phyloP scores from a whole-genome alignment of 2,797 vertebrate genomes.

The Florisuga fusca region DNA sequence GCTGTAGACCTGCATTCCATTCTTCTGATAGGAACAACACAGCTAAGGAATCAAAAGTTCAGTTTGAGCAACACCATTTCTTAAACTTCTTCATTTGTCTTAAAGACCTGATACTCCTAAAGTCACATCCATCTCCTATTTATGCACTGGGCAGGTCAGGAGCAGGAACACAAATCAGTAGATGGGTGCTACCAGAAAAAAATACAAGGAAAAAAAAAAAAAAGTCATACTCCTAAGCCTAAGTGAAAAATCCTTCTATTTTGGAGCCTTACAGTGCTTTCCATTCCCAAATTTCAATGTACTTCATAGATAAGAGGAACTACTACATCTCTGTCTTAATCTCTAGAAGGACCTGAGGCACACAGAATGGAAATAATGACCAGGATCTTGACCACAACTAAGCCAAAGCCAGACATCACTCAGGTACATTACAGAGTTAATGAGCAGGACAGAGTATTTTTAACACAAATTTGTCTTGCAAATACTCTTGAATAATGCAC shows the following conservation, averaged over 20 bases:
- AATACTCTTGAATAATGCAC: background rate
- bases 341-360: background rate
- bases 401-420: background rate
- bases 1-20: background rate
- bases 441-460: background rate
- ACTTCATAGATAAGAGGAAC: background rate
- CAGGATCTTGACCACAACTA: background rate
- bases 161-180: background rate
- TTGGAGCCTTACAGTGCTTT: background rate
- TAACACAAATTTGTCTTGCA: background rate
- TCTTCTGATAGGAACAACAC: background rate
- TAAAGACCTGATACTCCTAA: background rate
- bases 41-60: background rate
- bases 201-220: background rate
- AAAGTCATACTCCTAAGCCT: background rate
- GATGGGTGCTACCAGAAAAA: background rate
- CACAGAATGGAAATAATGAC: background rate
- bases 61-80: background rate
- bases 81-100: background rate
- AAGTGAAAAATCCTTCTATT: background rate
- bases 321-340: background rate
- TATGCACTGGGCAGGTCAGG: background rate
- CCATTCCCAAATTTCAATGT: background rate
- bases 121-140: background rate
- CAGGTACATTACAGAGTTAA: background rate